Evolutionary conservation across 2,797 vertebrate genomes (phyloP).

Genomic region (Otus scops): DNA sequence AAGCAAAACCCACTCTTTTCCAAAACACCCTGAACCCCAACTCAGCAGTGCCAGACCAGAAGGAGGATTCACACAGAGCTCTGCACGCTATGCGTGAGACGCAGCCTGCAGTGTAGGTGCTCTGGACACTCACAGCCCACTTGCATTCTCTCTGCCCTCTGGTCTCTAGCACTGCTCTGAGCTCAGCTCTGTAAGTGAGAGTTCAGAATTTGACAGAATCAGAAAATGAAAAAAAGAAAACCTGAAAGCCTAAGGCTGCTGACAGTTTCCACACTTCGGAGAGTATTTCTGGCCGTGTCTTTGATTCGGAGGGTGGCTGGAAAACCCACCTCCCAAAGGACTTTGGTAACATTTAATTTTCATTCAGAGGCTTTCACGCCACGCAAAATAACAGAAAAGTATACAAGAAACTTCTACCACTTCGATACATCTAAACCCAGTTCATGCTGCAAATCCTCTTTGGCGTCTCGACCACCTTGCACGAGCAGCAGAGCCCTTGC

Average conservation of each 20-base stretch:
- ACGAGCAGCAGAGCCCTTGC: rapidly evolving
- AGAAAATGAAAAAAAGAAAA: background rate
- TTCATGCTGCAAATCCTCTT: background rate
- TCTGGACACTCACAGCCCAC: background rate
- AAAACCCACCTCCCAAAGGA: background rate
- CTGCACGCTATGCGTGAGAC: rapidly evolving
- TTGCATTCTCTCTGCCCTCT: background rate
- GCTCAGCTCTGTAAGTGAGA: background rate
- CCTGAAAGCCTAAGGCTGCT: background rate
- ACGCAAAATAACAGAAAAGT: rapidly evolving
- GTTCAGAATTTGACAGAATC: background rate
- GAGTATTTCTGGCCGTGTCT: background rate
- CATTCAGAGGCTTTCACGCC: background rate
- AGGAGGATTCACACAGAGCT: background rate
- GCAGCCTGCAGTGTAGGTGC: background rate
- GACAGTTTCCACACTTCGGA: background rate
- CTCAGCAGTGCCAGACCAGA: background rate
- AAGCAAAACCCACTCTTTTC: background rate
- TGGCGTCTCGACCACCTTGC: rapidly evolving
- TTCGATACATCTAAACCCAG: background rate
- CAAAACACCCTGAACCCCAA: background rate
- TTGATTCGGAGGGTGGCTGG: background rate
- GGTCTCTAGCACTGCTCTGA: rapidly evolving
- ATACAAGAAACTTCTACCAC: background rate
- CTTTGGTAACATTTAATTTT: background rate